Percentiles rank a stretch among this genome's conserved stretches.
Evolutionary conservation across 2,888 invertebrate genomes (phyloP).

Genomic region (Syrphus vitripennis): DNA sequence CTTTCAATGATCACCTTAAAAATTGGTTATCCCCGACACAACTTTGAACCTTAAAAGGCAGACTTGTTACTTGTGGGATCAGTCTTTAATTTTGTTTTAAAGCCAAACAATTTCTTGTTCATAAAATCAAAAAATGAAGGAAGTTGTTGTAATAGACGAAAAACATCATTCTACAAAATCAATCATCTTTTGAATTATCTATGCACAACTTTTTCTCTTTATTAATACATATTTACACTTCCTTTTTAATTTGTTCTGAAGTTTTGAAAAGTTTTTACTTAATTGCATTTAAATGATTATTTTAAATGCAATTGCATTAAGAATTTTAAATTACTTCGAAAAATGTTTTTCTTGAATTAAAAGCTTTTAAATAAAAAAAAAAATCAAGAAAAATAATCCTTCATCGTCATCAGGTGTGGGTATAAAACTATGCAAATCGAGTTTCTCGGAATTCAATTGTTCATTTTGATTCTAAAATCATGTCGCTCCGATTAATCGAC

Average conservation of each 20-base stretch:
- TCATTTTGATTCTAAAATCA: background rate
- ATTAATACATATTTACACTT: background rate
- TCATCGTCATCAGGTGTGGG: background rate
- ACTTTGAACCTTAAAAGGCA: too few relatives aligned
- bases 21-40: too few relatives aligned
- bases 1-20: too few relatives aligned
- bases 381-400: background rate
- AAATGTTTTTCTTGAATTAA: background rate
- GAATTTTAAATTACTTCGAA: background rate
- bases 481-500: background rate
- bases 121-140: too few relatives aligned
- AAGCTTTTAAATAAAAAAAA: background rate
- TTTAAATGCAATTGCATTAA: constrained; percentile 4
- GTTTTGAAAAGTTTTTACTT: background rate
- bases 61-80: too few relatives aligned
- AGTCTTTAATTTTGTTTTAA: too few relatives aligned
- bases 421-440: constrained; percentile 11
- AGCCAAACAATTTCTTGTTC: too few relatives aligned
- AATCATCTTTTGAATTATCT: background rate
- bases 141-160: too few relatives aligned
- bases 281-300: background rate
- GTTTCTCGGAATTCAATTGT: background rate
- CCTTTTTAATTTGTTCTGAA: background rate
- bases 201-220: background rate
- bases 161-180: too few relatives aligned